These are phyloP conservation scores for Zapornia atra DNA, from an alignment of 2,113 vertebrate species.

Conservation along the genomic window DNA sequence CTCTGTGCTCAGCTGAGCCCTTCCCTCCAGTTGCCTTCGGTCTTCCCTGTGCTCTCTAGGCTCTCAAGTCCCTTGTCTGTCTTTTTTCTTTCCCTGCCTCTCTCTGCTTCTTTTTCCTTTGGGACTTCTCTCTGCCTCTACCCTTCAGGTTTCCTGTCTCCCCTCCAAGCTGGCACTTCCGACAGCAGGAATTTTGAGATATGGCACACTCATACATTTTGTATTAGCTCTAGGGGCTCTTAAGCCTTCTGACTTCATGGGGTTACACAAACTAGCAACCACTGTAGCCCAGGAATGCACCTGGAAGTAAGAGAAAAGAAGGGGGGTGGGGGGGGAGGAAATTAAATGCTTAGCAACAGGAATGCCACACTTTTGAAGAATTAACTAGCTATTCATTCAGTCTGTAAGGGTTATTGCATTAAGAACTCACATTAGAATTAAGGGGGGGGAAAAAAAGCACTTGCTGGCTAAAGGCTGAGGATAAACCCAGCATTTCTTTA, in stretches of 20 bases:
- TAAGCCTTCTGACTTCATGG: conserved; percentile 56
- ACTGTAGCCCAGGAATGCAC: conserved; percentile 3
- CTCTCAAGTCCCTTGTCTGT: background rate
- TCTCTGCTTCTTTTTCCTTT: background rate
- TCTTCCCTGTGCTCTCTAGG: background rate
- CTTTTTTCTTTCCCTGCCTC: background rate
- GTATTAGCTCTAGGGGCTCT: conserved; percentile 48
- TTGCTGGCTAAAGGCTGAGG: conserved; percentile 61
- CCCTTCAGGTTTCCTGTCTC: conserved; percentile 38
- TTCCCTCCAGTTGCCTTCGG: background rate
- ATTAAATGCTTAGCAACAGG: conserved; percentile 62
- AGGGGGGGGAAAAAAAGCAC: background rate
- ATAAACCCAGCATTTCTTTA: conserved; percentile 69
- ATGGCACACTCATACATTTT: conserved; percentile 33
- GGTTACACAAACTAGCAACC: conserved; percentile 21
- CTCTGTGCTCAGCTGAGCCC: background rate
- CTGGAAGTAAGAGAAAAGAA: conserved; percentile 30
- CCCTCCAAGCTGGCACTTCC: background rate
- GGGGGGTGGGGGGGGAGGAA: background rate
- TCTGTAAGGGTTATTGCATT: conserved; percentile 62
- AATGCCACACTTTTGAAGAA: conserved; percentile 60
- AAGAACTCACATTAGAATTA: conserved; percentile 71
- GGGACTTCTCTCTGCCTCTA: conserved; percentile 13
- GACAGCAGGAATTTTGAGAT: conserved; percentile 46
- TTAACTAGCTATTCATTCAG: conserved; percentile 68